Evolutionary conservation across 2,888 invertebrate species (phyloP).

Genomic region (Platycheirus albimanus): DNA sequence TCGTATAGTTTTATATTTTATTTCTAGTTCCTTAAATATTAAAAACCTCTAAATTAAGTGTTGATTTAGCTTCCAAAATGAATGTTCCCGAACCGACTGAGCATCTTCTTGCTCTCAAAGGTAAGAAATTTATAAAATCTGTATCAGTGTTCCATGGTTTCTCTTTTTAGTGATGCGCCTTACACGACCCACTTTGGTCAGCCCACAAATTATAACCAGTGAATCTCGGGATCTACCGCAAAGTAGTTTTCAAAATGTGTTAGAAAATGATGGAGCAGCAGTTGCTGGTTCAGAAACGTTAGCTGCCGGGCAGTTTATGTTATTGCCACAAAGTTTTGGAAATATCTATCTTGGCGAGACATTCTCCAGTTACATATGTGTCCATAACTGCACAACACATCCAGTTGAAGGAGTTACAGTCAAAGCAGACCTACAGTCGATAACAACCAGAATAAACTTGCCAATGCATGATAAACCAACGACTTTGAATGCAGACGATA

Average conservation of each 20-base stretch:
- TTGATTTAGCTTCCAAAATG: constrained; percentile 76
- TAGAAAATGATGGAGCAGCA: constrained; percentile 92
- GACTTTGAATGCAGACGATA: constrained; percentile 89
- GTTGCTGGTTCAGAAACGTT: constrained; percentile 90
- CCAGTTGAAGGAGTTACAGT: constrained; percentile 84
- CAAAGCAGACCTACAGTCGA: constrained; percentile 96
- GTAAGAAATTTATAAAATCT: constrained; percentile 67
- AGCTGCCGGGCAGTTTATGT: constrained; percentile 91
- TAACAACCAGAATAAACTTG: constrained; percentile 92
- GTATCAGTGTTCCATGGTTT: background rate
- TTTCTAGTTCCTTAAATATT: too few relatives aligned
- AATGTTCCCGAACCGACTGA: constrained; percentile 79
- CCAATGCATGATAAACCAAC: constrained; percentile 88
- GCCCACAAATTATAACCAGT: constrained; percentile 91
- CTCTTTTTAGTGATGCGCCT: constrained; percentile 91
- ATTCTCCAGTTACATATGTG: constrained; percentile 98
- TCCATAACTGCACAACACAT: constrained; percentile 96
- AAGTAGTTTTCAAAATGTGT: constrained; percentile 89
- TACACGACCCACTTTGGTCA: constrained; percentile 94
- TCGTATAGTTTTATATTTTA: too few relatives aligned
- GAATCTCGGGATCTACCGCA: constrained; percentile 94
- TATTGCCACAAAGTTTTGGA: constrained; percentile 98
- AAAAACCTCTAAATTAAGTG: too few relatives aligned
- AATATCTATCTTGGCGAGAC: constrained; percentile 99
- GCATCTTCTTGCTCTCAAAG: constrained; percentile 82